phyloP scores from a whole-genome alignment of 2,888 invertebrate species.

The Dastarcus helophoroides region DNA sequence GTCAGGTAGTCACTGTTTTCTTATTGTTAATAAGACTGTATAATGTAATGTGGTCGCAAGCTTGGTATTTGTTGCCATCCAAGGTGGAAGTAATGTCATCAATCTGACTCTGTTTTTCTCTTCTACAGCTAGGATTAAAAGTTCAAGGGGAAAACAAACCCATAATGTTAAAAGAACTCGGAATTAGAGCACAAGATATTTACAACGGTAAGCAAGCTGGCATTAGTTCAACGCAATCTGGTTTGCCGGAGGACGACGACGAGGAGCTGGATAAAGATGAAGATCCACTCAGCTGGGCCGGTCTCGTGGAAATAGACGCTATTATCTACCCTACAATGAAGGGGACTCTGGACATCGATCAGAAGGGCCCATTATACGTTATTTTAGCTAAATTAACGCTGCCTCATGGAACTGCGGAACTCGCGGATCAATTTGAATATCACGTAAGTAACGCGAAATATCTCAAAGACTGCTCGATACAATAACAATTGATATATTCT shows the following conservation, averaged over 20 bases:
- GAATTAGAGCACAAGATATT: slow-evolving; percentile 29
- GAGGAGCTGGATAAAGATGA: slow-evolving; percentile 38
- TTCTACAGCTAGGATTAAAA: slow-evolving; percentile 35
- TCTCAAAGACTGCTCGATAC: too few relatives aligned
- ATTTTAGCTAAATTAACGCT: slow-evolving; percentile 39
- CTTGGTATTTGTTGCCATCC: too few relatives aligned
- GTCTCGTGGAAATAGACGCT: slow-evolving; percentile 45
- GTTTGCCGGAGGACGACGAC: slow-evolving; percentile 33
- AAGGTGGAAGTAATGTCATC: too few relatives aligned
- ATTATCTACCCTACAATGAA: slow-evolving; percentile 46
- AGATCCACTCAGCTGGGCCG: slow-evolving; percentile 43
- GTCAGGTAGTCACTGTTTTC: too few relatives aligned
- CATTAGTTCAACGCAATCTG: slow-evolving; percentile 15
- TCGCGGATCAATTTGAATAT: slow-evolving; percentile 46
- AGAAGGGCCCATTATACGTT: slow-evolving; percentile 39
- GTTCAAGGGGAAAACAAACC: slow-evolving; percentile 33
- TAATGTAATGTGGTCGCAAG: too few relatives aligned
- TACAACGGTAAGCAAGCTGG: slow-evolving; percentile 22
- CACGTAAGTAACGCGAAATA: slow-evolving; percentile 35
- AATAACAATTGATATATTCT: too few relatives aligned
- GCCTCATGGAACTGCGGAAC: slow-evolving; percentile 43
- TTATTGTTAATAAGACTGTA: too few relatives aligned
- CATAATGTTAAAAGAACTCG: slow-evolving; percentile 32
- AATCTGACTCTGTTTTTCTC: too few relatives aligned
- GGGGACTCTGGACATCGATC: slow-evolving; percentile 44